Base-by-base conservation (phyloP, 2,797 vertebrate genomes). In the Meda fulgida region DNA sequence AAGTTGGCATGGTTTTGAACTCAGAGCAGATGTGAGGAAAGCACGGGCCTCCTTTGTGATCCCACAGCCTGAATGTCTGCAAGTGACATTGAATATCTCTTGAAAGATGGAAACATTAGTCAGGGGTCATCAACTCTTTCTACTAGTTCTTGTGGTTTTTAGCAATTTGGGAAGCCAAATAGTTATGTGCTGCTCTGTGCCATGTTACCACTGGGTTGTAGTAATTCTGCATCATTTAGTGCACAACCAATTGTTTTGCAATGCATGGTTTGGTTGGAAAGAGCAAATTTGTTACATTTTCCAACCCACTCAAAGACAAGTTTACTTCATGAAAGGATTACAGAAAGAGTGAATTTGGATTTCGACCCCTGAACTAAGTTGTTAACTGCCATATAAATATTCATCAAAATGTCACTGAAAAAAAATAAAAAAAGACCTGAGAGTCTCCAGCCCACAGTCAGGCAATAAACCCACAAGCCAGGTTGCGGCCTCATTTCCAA, bases 21-120 rank as follows among this genome's bases (percentile, higher is more conserved):
- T 86, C 26, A 86, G 48, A 31, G 63, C 83, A 53, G 85, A 85
- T 51, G 77, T 83, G 16, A 89, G 72, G 75, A 78, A 89, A 66
- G 26, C 80, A 73, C 87, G 88, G 21, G 82, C 80, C 63, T 88
- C 87, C n/a, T 86, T 88, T 80, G 58, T 88, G 71, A 89, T 10
- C 0, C 38, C 63, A 83, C 88, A 89, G 3, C 11, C 34, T 31
- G 34, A 71, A 36, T 88, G 31, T 26, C 88, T 89, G 83, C n/a
- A 78, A 51, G 8, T 23, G 7, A 72, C 26, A 72, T n/a, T n/a
- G 0, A 23, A 23, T n/a, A 71, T 55, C 4, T 71, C n/a, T 66
- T 38, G 38, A 78, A 71, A 18, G 7, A 48, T 16, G 23, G 31
- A 69, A 70, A 40, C 23, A 18, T 18, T 29, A 58, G 51, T 29